These are phyloP conservation scores for Heliconius cydno DNA, from an alignment of 2,888 invertebrate species.

Conservation along the genomic window DNA sequence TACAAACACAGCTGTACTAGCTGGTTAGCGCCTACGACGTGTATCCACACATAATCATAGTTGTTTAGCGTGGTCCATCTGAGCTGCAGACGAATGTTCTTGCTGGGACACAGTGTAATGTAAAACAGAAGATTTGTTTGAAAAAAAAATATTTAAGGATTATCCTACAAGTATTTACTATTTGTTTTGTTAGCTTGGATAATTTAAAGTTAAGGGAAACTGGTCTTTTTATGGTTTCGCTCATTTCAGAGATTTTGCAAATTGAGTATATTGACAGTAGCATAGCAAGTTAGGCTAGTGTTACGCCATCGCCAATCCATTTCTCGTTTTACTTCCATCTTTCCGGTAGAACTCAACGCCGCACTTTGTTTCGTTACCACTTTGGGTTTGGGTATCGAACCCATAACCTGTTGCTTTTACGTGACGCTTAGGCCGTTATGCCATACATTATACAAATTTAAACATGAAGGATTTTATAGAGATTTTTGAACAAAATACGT, in stretches of 20 bases:
- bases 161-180: not conserved
- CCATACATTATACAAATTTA: no score
- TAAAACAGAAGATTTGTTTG: not conserved
- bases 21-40: conserved; percentile 72
- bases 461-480: rapidly evolving
- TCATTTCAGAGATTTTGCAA: not conserved
- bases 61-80: conserved; percentile 4
- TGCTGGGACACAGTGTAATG: conserved; percentile 18
- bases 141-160: not conserved
- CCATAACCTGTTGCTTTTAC: no score
- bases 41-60: conserved; percentile 47
- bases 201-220: not conserved
- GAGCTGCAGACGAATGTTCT: conserved; percentile 12
- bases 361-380: no score
- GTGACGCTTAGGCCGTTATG: no score
- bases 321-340: not conserved
- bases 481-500: no score
- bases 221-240: not conserved
- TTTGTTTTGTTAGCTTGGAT: no score
- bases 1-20: conserved; percentile 63
- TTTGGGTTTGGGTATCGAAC: no score
- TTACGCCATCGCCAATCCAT: not conserved
- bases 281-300: not conserved
- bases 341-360: no score
- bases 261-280: not conserved